Evolutionary conservation across 2,888 invertebrate genomes (phyloP).

Genomic region (Philaethria dido): DNA sequence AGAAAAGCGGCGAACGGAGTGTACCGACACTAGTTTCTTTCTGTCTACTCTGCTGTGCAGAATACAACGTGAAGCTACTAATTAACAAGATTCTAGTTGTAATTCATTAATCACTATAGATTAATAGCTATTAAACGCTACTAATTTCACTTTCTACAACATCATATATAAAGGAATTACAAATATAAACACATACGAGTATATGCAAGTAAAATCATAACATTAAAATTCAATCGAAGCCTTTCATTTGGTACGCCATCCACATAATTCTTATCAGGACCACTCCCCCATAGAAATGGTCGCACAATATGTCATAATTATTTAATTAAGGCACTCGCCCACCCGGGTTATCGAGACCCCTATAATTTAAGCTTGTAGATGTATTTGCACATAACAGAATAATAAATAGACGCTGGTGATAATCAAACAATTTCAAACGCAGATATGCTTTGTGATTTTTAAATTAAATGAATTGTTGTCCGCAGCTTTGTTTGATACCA

Average conservation of each 20-base stretch:
- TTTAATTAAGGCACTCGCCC: conserved; percentile 78
- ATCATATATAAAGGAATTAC: not conserved
- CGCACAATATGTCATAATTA: conserved; percentile 82
- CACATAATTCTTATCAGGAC: conserved; percentile 66
- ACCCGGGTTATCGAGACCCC: conserved; percentile 68
- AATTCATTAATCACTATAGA: too few species aligned
- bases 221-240: conserved; percentile 27
- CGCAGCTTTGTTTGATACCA: not conserved
- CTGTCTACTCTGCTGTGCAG: too few species aligned
- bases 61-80: too few species aligned
- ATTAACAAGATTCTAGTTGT: too few species aligned
- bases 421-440: conserved; percentile 6
- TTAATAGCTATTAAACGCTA: too few species aligned
- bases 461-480: not conserved
- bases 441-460: not conserved
- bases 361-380: conserved; percentile 68
- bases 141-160: too few species aligned
- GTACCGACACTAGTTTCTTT: too few species aligned
- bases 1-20: too few species aligned
- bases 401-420: conserved; percentile 23
- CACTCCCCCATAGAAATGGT: conserved; percentile 73
- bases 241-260: conserved; percentile 40
- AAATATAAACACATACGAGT: not conserved
- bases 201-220: not conserved
- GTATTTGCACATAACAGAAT: conserved; percentile 46